These are phyloP conservation scores for Macrophya annulata DNA, from an alignment of 2,888 invertebrate species.

Conservation along the genomic window DNA sequence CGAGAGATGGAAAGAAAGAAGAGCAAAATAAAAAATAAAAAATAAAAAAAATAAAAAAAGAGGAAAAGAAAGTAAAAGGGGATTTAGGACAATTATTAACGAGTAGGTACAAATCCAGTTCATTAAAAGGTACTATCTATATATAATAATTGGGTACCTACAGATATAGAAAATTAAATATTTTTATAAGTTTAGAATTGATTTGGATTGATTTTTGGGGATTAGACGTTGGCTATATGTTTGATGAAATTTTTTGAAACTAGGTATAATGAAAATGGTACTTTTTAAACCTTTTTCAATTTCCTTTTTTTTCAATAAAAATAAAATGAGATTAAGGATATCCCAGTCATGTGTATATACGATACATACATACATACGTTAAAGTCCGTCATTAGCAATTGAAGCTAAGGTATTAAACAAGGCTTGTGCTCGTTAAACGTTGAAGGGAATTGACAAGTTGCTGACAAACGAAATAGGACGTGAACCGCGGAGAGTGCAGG, in stretches of 20 bases:
- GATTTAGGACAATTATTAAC: not conserved
- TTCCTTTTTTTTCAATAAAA: too few species aligned
- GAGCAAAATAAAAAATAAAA: too few species aligned
- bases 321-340: too few species aligned
- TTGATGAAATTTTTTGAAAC: too few species aligned
- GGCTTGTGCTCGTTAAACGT: constrained; percentile 22
- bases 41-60: too few species aligned
- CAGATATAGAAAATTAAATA: not conserved
- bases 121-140: not conserved
- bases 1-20: not conserved
- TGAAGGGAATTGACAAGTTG: constrained; percentile 33
- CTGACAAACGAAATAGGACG: constrained; percentile 37
- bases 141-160: not conserved
- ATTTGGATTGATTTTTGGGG: not conserved
- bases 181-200: not conserved
- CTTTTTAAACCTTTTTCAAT: too few species aligned
- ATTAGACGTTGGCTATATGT: too few species aligned
- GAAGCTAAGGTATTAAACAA: not conserved
- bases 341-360: not conserved
- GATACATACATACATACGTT: not conserved
- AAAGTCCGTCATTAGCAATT: constrained; percentile 31
- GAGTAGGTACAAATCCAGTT: not conserved
- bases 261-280: too few species aligned
- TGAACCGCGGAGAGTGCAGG: not conserved
- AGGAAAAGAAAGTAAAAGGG: not conserved